Evolutionary conservation across 37 sponge, comb jelly and placozoan species (phyloP), one percentile per base, ranked within the genome.

Genomic region (Eunapius fragilis): DNA sequence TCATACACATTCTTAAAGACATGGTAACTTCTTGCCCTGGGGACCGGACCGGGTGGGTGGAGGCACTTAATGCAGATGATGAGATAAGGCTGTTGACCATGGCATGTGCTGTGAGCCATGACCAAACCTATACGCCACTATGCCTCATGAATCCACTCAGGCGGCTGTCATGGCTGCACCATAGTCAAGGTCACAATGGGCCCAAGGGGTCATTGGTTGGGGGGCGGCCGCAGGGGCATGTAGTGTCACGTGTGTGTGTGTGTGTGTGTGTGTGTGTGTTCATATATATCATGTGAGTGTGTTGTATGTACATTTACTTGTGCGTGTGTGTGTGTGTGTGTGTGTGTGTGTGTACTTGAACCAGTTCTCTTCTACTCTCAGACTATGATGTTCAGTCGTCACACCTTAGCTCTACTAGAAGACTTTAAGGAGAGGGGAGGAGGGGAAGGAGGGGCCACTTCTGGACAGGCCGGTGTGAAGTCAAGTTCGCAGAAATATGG

Each of bases 401-500:
- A 33, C 37, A 4, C 31, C 58, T 58, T 58, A 68, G 50, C 11
- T 36, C 19, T 26, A 47, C 38, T 69, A 78, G 38, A 31, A 89
- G 50, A n/a, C 84, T 30, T 79, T 89, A 17, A 67, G 68, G 30
- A 73, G 28, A 27, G 85, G 86, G 50, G 89, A 89, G 32, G 82
- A 69, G 68, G 31, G 38, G n/a, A n/a, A n/a, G n/a, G n/a, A n/a
- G n/a, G n/a, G n/a, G n/a, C n/a, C n/a, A n/a, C n/a, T n/a, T n/a
- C n/a, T n/a, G n/a, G n/a, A n/a, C n/a, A n/a, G n/a, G n/a, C n/a
- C n/a, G n/a, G 41, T 41, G 58, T 68, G 87, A 69, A 80, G 72
- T n/a, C n/a, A n/a, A n/a, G n/a, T n/a, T n/a, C n/a, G n/a, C 48
- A 67, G 28, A 32, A 84, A 4, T 7, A 34, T 17, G 32, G 37